Evolutionary conservation across 1,140 invertebrate genomes (phyloP), one percentile per base, ranked within the genome.

Genomic region (Agrypnia vestita): DNA sequence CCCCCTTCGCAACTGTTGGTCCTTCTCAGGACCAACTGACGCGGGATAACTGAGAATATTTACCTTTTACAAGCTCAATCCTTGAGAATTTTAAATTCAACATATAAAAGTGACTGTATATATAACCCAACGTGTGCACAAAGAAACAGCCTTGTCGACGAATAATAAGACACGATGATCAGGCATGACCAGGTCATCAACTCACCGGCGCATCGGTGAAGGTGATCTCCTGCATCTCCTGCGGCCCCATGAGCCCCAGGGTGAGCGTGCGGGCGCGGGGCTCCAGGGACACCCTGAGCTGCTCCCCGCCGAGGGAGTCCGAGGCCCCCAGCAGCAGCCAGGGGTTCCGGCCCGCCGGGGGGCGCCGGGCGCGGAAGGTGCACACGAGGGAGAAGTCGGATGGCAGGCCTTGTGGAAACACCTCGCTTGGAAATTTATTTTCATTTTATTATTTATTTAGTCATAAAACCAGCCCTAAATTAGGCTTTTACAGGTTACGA

Each of bases 291-390:
- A 96, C 87, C 0, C 92, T 88, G 85, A 96, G 94, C 85, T 95
- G 93, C 0, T 93, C 89, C 19, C 15, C 17, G 11, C 73, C 67
- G 47, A 88, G 87, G 6, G 90, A 88, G 56, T 91, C 87, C 1
- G 90, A 88, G 4, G 95, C 93, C 44, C 91, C 87, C 72, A 96
- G 89, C 13, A 96, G 86, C 84, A 94, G 92, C 95, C 95, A 96
- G 0, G 92, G 87, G 19, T 90, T 86, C 53, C 90, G 91, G 21
- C 91, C 86, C 47, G 90, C 91, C 0, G 67, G 13, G 35, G 81
- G 78, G 61, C 76, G 69, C 13, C 90, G 88, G 7, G 92, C 90
- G 75, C 92, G 90, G 86, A 94, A 93, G 0, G 93, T 95, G 61
- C 91, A 91, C 4, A 94, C 91, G 62, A 95, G 89, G 15, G 85